Conservation (phyloP, 2,888 invertebrate species). For the Drosophila diplacantha region DNA sequence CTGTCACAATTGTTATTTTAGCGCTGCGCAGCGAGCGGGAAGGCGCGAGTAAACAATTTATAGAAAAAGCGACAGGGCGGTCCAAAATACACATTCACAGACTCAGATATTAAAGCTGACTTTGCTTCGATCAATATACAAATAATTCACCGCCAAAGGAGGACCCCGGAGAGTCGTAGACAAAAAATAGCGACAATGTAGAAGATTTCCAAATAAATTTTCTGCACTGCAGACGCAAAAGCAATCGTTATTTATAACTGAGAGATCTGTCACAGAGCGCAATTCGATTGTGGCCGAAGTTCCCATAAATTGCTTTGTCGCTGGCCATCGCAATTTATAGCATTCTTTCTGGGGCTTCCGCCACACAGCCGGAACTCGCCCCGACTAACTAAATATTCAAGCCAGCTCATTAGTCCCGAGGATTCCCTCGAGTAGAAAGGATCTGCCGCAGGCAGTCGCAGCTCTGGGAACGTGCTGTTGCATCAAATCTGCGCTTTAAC, state of each 20-base stretch:
- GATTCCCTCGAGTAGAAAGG: conserved; percentile 14
- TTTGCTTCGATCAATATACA: conserved; percentile 15
- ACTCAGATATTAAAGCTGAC: conserved; percentile 7
- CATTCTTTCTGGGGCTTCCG: conserved; percentile 35
- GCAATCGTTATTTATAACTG: conserved; percentile 43
- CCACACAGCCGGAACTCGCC: conserved; percentile 21
- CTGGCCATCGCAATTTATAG: conserved; percentile 48
- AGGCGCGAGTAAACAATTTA: conserved; percentile 27
- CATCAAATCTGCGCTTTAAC: conserved; percentile 38
- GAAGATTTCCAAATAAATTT: conserved; percentile 11
- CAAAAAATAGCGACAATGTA: neutral
- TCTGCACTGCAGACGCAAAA: conserved; percentile 16
- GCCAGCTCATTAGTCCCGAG: conserved; percentile 53
- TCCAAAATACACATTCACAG: neutral
- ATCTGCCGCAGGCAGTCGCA: conserved; percentile 1
- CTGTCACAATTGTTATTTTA: conserved; percentile 40
- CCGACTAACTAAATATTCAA: conserved; percentile 47
- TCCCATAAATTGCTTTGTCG: conserved; percentile 41
- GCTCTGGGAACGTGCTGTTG: conserved; percentile 39
- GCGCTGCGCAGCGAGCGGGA: conserved; percentile 8
- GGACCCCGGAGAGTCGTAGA: neutral
- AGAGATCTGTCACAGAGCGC: conserved; percentile 39
- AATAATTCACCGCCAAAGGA: conserved; percentile 17
- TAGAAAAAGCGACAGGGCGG: conserved; percentile 18
- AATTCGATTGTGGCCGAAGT: conserved; percentile 36